Evolutionary conservation across 2,888 invertebrate species (phyloP).

Genomic region (Synergus japonicus): DNA sequence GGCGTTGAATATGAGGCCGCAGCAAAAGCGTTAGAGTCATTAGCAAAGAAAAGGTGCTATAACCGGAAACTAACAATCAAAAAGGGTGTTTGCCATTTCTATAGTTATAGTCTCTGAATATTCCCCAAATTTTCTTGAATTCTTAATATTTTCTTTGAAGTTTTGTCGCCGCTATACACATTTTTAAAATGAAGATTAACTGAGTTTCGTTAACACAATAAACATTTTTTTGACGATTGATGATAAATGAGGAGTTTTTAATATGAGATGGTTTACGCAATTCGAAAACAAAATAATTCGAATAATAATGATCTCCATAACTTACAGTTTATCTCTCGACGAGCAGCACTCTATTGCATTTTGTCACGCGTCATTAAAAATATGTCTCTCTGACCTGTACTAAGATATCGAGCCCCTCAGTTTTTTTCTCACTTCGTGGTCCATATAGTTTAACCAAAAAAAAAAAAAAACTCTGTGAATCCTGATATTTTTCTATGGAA

Average conservation of each 20-base stretch:
- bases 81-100: conserved; percentile 37
- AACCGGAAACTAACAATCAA: conserved; percentile 58
- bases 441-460: background rate
- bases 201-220: background rate
- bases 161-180: background rate
- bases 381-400: conserved; percentile 24
- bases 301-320: conserved; percentile 40
- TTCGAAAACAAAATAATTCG: conserved; percentile 18
- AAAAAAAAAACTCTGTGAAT: background rate
- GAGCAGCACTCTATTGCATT: conserved; percentile 29
- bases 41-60: conserved; percentile 55
- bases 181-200: background rate
- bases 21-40: conserved; percentile 52
- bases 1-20: conserved; percentile 11
- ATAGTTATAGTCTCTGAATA: background rate
- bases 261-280: background rate
- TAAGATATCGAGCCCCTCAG: background rate
- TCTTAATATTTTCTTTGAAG: background rate
- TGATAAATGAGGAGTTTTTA: background rate
- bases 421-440: conserved; percentile 19
- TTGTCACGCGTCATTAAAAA: conserved; percentile 37
- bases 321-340: conserved; percentile 41
- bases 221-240: background rate
- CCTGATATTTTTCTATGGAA: background rate
- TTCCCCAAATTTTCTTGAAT: background rate